These are phyloP conservation scores for Plagodis pulveraria DNA, from an alignment of 2,888 invertebrate genomes.

Conservation along the genomic window DNA sequence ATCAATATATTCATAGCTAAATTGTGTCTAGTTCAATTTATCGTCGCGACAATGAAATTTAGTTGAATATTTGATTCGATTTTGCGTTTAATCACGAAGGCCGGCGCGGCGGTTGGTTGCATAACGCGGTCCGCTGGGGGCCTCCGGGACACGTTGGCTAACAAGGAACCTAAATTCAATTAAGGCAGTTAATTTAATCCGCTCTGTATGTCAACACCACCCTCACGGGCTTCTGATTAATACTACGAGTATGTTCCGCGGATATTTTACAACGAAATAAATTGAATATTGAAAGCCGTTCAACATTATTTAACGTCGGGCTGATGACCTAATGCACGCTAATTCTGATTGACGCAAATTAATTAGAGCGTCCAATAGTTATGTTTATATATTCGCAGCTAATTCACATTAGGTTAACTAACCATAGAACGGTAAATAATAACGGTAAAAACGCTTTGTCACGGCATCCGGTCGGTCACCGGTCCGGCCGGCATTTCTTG, in stretches of 20 bases:
- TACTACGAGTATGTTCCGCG: conserved; percentile 47
- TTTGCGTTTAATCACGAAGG: conserved; percentile 44
- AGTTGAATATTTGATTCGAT: conserved; percentile 47
- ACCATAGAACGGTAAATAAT: conserved; percentile 47
- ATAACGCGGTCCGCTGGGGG: conserved; percentile 43
- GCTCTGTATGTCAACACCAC: conserved; percentile 74
- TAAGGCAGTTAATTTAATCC: conserved; percentile 84
- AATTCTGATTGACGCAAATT: no score
- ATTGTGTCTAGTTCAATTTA: conserved; percentile 34
- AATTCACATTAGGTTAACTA: conserved; percentile 29
- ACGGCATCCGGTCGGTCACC: conserved; percentile 44
- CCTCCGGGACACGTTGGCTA: conserved; percentile 71
- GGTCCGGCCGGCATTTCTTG: conserved; percentile 53
- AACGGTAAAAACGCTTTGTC: conserved; percentile 63
- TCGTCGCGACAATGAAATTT: conserved; percentile 36
- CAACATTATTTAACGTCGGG: no score
- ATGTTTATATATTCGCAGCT: no score
- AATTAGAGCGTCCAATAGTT: no score
- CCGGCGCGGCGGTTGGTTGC: conserved; percentile 30
- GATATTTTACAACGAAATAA: conserved; percentile 37
- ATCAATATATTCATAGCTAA: conserved; percentile 21
- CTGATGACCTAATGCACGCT: no score
- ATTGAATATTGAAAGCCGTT: conserved; percentile 3
- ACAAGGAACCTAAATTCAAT: conserved; percentile 84
- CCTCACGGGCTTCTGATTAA: conserved; percentile 66